A percentile compares a stretch with the other conserved stretches of the same genome.
Conservation (phyloP, 2,113 vertebrate species). For the Caranx melampygus region DNA sequence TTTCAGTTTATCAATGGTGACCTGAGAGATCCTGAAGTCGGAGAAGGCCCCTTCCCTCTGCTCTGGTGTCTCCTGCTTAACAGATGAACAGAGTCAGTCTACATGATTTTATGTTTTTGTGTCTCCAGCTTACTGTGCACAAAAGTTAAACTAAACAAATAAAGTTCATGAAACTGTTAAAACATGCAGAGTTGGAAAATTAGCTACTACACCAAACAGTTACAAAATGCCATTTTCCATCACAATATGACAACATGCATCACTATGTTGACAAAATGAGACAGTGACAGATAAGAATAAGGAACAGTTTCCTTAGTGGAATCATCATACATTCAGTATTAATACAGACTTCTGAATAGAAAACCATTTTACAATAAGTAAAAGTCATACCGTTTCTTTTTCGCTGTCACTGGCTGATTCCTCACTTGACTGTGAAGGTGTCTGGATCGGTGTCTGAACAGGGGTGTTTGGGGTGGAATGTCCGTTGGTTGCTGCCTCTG, state of each 20-base stretch:
- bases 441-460: slow-evolving; percentile 50
- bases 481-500: slow-evolving; percentile 61
- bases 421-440: slow-evolving; percentile 70
- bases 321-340: background rate
- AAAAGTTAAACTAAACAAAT: too few species aligned
- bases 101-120: too few species aligned
- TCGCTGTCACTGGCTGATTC: slow-evolving; percentile 77
- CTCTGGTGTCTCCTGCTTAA: slow-evolving; percentile 77
- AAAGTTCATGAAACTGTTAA: background rate
- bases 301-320: too few species aligned
- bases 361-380: background rate
- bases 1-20: slow-evolving; percentile 83
- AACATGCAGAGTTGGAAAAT: background rate
- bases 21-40: slow-evolving; percentile 84
- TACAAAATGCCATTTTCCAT: too few species aligned
- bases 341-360: background rate
- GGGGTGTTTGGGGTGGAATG: slow-evolving; percentile 69
- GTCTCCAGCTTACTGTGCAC: background rate
- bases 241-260: too few species aligned
- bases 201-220: too few species aligned
- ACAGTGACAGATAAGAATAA: too few species aligned
- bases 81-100: background rate
- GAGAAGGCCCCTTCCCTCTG: slow-evolving; percentile 85
- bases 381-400: slow-evolving; percentile 65
- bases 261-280: too few species aligned